These are phyloP conservation scores for Notodonta ziczac DNA, from an alignment of 2,888 invertebrate species.

Conservation along the genomic window DNA sequence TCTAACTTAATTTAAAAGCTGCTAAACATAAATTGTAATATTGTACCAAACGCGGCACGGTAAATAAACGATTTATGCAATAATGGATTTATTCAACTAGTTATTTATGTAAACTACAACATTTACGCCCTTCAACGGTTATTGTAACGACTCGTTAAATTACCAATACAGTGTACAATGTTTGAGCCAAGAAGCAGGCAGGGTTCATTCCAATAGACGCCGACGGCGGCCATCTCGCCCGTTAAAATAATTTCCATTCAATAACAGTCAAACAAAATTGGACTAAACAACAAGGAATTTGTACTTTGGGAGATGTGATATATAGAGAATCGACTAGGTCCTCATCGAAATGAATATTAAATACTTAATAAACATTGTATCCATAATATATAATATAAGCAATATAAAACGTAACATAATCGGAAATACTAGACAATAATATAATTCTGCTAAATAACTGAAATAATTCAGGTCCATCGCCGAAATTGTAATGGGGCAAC, in stretches of 20 bases:
- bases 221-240: constrained; percentile 36
- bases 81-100: constrained; percentile 60
- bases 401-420: constrained; percentile 85
- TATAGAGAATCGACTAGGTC: constrained; percentile 85
- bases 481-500: constrained; percentile 60
- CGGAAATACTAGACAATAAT: constrained; percentile 82
- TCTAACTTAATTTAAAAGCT: constrained; percentile 77
- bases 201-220: constrained; percentile 38
- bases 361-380: constrained; percentile 84
- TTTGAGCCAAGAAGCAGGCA: constrained; percentile 37
- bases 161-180: constrained; percentile 32
- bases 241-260: constrained; percentile 82
- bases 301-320: constrained; percentile 86
- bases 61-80: constrained; percentile 53
- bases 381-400: constrained; percentile 83
- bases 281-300: constrained; percentile 86
- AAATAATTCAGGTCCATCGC: constrained; percentile 74
- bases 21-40: constrained; percentile 70
- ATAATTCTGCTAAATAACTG: constrained; percentile 84
- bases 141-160: constrained; percentile 27
- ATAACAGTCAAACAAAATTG: constrained; percentile 85
- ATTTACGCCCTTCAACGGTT: constrained; percentile 34
- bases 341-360: constrained; percentile 83
- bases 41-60: constrained; percentile 50
- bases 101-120: constrained; percentile 44